Conservation (phyloP, 53 echinoderm and acorn worm species). For the Crossaster papposus region DNA sequence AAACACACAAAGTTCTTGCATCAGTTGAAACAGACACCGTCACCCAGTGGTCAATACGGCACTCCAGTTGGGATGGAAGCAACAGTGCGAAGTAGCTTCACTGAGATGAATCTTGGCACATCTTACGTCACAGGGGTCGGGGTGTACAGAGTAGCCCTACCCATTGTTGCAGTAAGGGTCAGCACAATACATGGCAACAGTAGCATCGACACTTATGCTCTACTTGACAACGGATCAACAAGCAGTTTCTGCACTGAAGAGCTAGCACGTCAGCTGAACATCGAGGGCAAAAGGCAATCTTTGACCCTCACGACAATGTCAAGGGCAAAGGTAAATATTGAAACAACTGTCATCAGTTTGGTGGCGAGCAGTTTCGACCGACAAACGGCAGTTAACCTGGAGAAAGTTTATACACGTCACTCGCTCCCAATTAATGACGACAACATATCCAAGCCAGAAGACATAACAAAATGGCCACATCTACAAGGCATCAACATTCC, state of each 20-base stretch:
- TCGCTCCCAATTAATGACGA: too few species aligned
- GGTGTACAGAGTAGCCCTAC: conserved; percentile 37
- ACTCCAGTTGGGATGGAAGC: background rate
- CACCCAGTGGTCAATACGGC: background rate
- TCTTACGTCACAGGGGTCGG: conserved; percentile 54
- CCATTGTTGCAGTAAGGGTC: conserved; percentile 36
- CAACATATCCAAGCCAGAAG: too few species aligned
- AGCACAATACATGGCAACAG: conserved; percentile 6
- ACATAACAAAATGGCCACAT: too few species aligned
- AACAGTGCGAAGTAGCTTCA: conserved; percentile 18
- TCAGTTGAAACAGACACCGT: background rate
- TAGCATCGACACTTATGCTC: conserved; percentile 22
- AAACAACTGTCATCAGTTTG: conserved; percentile 23
- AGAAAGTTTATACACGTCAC: too few species aligned
- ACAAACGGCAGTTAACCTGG: background rate
- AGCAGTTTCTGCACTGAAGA: conserved; percentile 7
- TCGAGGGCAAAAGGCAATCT: background rate
- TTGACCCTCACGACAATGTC: conserved; percentile 23
- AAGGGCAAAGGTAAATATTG: conserved; percentile 7
- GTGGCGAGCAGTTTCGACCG: background rate
- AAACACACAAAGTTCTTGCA: conserved; percentile 11
- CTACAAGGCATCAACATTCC: too few species aligned
- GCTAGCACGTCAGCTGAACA: background rate
- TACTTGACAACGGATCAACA: background rate
- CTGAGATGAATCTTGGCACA: background rate